A percentile compares a stretch with the other conserved stretches of the same genome.
Evolutionary conservation across 2,113 vertebrate species (phyloP).

Genomic region (Dicrurus megarhynchus): DNA sequence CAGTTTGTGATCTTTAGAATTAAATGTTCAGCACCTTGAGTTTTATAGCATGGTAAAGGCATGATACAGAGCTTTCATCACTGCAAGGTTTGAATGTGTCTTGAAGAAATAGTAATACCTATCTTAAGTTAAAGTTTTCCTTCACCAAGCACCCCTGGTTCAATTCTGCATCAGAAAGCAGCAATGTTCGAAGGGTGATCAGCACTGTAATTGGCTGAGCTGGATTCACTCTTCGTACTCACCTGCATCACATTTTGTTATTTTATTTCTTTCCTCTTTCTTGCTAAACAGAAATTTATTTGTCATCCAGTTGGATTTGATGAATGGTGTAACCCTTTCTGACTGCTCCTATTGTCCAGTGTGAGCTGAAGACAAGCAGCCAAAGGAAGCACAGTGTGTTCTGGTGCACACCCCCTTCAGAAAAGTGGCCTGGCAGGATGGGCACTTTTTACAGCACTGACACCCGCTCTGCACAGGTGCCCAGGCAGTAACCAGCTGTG

Average conservation of each 20-base stretch:
- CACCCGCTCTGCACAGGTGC: slow-evolving; percentile 26
- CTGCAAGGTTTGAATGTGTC: not conserved
- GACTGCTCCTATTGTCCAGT: not conserved
- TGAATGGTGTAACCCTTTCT: not conserved
- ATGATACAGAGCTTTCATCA: not conserved
- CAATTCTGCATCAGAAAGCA: not conserved
- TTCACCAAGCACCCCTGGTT: not conserved
- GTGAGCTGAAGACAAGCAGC: not conserved
- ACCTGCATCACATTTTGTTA: not conserved
- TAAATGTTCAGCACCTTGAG: not conserved
- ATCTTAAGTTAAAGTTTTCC: not conserved
- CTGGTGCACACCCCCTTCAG: not conserved
- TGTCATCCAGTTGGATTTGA: not conserved
- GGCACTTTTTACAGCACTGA: not conserved
- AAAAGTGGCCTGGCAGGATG: not conserved
- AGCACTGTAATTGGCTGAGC: not conserved
- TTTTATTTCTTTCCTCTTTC: not conserved
- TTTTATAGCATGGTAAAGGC: not conserved
- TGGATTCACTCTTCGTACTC: not conserved
- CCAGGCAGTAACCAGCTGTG: slow-evolving; percentile 26
- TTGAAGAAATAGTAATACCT: not conserved
- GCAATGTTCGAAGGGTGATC: not conserved
- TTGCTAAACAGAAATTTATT: not conserved
- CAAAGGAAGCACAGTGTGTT: not conserved
- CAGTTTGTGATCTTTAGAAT: not conserved